These are phyloP conservation scores for Pocota personata DNA, from an alignment of 2,888 invertebrate species.

Conservation along the genomic window DNA sequence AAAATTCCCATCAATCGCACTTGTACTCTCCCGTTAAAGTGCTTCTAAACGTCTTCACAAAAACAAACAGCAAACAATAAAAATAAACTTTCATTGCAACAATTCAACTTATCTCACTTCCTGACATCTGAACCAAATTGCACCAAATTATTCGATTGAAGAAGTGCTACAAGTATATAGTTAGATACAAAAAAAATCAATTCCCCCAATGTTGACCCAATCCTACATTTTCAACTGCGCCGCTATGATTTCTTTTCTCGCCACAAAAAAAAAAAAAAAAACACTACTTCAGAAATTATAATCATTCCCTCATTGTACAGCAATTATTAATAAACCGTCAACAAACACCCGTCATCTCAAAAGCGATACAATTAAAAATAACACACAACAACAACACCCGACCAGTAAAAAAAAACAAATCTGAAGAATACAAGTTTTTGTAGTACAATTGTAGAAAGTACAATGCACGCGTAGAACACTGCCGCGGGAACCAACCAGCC, in stretches of 20 bases:
- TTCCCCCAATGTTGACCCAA: constrained; percentile 30
- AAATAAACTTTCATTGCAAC: constrained; percentile 39
- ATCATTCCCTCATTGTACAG: constrained; percentile 40
- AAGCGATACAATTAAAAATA: constrained; percentile 44
- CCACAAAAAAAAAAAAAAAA: background rate
- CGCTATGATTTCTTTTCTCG: constrained; percentile 45
- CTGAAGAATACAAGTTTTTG: background rate
- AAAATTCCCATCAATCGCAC: background rate
- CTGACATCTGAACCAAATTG: constrained; percentile 28
- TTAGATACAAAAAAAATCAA: background rate
- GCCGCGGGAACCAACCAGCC: background rate
- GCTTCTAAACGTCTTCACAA: background rate
- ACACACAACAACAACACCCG: constrained; percentile 10
- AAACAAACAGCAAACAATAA: background rate
- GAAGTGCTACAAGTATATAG: background rate
- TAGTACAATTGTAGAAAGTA: constrained; percentile 45
- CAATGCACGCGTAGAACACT: constrained; percentile 17
- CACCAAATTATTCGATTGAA: constrained; percentile 10
- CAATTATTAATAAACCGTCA: constrained; percentile 54
- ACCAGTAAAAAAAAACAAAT: background rate
- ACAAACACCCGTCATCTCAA: constrained; percentile 38
- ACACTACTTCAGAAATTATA: constrained; percentile 12
- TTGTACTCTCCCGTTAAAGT: background rate
- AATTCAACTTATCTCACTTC: constrained; percentile 30
- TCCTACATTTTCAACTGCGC: constrained; percentile 12